These are phyloP conservation scores for Malurus splendens DNA, from an alignment of 2,797 vertebrate species.

Conservation along the genomic window DNA sequence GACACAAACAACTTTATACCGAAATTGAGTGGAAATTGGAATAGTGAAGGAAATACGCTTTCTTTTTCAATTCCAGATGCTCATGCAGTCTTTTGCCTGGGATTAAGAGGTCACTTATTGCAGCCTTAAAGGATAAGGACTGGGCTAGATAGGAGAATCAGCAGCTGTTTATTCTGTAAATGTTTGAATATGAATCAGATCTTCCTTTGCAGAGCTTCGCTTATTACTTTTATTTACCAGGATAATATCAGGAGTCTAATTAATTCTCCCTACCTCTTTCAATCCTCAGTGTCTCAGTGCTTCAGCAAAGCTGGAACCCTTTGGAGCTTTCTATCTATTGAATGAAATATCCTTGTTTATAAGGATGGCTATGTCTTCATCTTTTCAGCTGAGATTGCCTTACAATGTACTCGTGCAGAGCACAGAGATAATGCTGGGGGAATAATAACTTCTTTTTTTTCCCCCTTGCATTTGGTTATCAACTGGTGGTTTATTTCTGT, in stretches of 20 bases:
- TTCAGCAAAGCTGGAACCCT: slow-evolving; percentile 35
- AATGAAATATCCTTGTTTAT: slow-evolving; percentile 52
- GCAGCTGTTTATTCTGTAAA: slow-evolving; percentile 64
- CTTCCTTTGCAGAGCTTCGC: slow-evolving; percentile 20
- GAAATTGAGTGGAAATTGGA: slow-evolving; percentile 56
- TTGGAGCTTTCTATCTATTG: slow-evolving; percentile 51
- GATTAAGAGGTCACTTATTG: slow-evolving; percentile 61
- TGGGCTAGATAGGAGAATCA: not conserved
- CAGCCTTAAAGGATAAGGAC: slow-evolving; percentile 46
- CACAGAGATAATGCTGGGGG: slow-evolving; percentile 1
- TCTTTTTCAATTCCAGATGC: slow-evolving; percentile 55
- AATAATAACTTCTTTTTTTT: not conserved
- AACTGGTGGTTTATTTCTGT: slow-evolving; percentile 31
- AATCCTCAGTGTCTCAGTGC: slow-evolving; percentile 28
- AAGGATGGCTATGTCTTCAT: slow-evolving; percentile 40
- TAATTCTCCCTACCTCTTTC: slow-evolving; percentile 46
- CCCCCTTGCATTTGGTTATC: slow-evolving; percentile 5
- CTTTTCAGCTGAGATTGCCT: slow-evolving; percentile 43
- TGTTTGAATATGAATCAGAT: slow-evolving; percentile 59
- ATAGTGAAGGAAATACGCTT: slow-evolving; percentile 28
- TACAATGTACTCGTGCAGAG: slow-evolving; percentile 23
- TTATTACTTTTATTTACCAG: slow-evolving; percentile 60
- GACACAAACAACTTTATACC: not conserved
- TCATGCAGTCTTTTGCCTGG: slow-evolving; percentile 21
- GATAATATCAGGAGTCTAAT: slow-evolving; percentile 54